A percentile compares a stretch with the other conserved stretches of the same genome.
These are phyloP conservation scores for Stigmatopora argus DNA, from an alignment of 2,113 vertebrate genomes.

Conservation along the genomic window DNA sequence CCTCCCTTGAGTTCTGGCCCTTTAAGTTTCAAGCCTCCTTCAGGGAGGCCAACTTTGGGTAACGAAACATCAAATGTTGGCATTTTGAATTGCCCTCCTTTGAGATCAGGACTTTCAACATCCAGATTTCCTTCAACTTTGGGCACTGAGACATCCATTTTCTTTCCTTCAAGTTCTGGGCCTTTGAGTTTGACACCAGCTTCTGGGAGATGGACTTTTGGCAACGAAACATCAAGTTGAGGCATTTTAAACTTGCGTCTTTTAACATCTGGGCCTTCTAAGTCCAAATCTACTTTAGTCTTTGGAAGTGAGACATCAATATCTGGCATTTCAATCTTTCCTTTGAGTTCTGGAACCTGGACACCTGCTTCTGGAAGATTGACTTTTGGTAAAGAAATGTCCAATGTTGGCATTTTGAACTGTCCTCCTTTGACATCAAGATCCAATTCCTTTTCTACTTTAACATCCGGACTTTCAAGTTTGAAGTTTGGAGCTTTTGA, in stretches of 20 bases:
- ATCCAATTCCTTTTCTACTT: neutral
- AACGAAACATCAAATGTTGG: constrained; percentile 39
- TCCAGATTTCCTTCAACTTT: constrained; percentile 28
- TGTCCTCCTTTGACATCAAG: neutral
- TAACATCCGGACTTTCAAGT: neutral
- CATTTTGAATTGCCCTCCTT: constrained; percentile 14
- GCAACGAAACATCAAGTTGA: constrained; percentile 50
- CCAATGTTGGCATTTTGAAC: neutral
- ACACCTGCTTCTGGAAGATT: constrained; percentile 5
- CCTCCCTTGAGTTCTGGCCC: constrained; percentile 23
- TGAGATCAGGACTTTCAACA: constrained; percentile 7
- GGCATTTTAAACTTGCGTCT: constrained; percentile 25
- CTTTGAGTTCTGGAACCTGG: neutral
- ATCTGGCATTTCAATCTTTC: constrained; percentile 31
- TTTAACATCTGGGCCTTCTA: constrained; percentile 16
- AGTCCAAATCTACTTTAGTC: constrained; percentile 1
- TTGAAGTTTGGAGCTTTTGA: neutral
- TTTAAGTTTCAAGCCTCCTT: constrained; percentile 25
- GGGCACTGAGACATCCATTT: constrained; percentile 53
- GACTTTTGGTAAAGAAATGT: constrained; percentile 18
- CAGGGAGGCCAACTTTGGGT: constrained; percentile 30
- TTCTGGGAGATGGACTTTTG: constrained; percentile 36
- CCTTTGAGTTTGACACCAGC: constrained; percentile 9
- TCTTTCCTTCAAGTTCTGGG: constrained; percentile 1
- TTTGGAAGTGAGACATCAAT: constrained; percentile 49